Conservation (phyloP, 1,140 invertebrate species). For the Ostrea edulis region DNA sequence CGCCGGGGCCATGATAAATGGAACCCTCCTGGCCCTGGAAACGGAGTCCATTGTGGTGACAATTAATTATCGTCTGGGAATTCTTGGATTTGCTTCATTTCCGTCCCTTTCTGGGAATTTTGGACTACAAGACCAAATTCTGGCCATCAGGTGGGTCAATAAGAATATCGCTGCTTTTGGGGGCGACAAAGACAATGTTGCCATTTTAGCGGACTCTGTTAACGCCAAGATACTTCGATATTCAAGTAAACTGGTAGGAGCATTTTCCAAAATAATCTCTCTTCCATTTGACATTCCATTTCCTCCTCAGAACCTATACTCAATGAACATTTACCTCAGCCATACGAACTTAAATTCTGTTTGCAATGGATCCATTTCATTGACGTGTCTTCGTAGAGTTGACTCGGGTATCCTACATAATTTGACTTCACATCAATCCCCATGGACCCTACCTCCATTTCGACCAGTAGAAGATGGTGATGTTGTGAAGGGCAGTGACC, state of each 20-base stretch:
- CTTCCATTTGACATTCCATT: neutral
- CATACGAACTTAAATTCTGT: neutral
- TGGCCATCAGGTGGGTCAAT: slow-evolving; percentile 88
- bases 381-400: neutral
- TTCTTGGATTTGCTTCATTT: slow-evolving; percentile 94
- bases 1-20: slow-evolving; percentile 95
- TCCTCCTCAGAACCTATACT: neutral
- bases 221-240: neutral
- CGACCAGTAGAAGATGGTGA: neutral
- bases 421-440: neutral
- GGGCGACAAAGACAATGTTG: slow-evolving; percentile 94
- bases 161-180: slow-evolving; percentile 96
- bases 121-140: slow-evolving; percentile 95
- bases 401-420: neutral
- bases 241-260: too few relatives aligned
- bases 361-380: slow-evolving; percentile 7
- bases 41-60: slow-evolving; percentile 92
- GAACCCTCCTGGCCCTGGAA: slow-evolving; percentile 87
- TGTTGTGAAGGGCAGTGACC: neutral
- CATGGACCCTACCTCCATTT: slow-evolving; percentile 3
- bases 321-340: neutral
- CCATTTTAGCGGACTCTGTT: neutral
- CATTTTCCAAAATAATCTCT: slow-evolving; percentile 4
- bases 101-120: slow-evolving; percentile 93
- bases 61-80: slow-evolving; percentile 94